Evolutionary conservation across 2,888 invertebrate genomes (phyloP).

Genomic region (Drosophila affinis): DNA sequence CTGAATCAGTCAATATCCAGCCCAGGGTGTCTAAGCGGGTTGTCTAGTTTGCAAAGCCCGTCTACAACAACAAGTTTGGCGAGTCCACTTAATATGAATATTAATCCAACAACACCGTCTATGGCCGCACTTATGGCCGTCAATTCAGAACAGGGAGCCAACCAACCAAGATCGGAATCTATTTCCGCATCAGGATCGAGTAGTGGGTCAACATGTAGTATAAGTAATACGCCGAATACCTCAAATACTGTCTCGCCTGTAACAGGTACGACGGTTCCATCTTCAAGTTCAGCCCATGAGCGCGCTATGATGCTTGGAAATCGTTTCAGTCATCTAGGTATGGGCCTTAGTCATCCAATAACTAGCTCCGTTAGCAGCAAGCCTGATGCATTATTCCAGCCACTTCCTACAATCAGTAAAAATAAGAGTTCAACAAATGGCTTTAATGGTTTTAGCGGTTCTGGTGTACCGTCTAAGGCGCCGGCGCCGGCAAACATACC

Average conservation of each 20-base stretch:
- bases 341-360: slow-evolving; percentile 65
- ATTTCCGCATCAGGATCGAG: slow-evolving; percentile 50
- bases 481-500: slow-evolving; percentile 37
- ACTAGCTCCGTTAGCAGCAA: slow-evolving; percentile 23
- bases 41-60: slow-evolving; percentile 89
- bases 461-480: slow-evolving; percentile 48
- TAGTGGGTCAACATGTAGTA: slow-evolving; percentile 59
- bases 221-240: slow-evolving; percentile 69
- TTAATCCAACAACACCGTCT: slow-evolving; percentile 85
- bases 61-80: slow-evolving; percentile 90
- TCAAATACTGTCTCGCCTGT: slow-evolving; percentile 73
- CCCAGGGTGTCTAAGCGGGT: slow-evolving; percentile 87
- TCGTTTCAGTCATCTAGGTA: slow-evolving; percentile 80
- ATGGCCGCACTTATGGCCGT: slow-evolving; percentile 18
- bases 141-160: slow-evolving; percentile 39
- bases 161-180: slow-evolving; percentile 42
- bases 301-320: slow-evolving; percentile 77
- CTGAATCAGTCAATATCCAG: slow-evolving; percentile 86
- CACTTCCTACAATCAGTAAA: slow-evolving; percentile 25
- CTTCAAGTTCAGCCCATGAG: slow-evolving; percentile 48
- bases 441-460: slow-evolving; percentile 62
- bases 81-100: slow-evolving; percentile 91
- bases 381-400: slow-evolving; percentile 52
- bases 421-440: slow-evolving; percentile 42
- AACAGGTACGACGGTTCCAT: slow-evolving; percentile 65